A percentile compares a stretch with the other conserved stretches of the same genome.
These are phyloP conservation scores for Cryptoprocta ferox DNA, from an alignment of 2,797 vertebrate species.

Conservation along the genomic window DNA sequence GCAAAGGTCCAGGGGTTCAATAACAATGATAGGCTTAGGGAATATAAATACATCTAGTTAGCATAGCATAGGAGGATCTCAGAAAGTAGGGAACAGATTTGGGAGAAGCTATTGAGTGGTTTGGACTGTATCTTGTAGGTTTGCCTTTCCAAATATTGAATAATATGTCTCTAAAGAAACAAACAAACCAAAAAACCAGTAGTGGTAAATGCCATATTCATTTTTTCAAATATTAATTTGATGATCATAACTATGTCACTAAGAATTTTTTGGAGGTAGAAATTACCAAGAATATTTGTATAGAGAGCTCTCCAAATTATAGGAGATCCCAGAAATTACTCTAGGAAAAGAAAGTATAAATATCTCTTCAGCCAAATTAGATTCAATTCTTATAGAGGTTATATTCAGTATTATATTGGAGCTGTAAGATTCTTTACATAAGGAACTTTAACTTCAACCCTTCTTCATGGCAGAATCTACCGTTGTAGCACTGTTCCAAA, in stretches of 20 bases:
- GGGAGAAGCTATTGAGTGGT: neutral
- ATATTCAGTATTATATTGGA: neutral
- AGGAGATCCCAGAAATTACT: neutral
- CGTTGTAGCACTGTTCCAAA: constrained; percentile 1
- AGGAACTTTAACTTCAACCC: constrained; percentile 34
- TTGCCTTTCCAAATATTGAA: neutral
- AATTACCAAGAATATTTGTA: neutral
- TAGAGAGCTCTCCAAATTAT: neutral
- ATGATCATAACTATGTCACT: neutral
- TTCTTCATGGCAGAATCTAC: constrained; percentile 37
- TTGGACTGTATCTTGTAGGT: neutral
- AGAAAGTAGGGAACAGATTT: neutral
- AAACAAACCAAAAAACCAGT: neutral
- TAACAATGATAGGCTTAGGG: neutral
- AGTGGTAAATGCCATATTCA: neutral
- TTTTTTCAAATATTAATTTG: neutral
- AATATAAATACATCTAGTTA: neutral
- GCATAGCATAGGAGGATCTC: neutral
- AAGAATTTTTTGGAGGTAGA: neutral
- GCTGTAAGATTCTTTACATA: neutral
- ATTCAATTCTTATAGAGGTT: neutral
- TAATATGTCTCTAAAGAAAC: neutral
- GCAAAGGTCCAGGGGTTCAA: neutral
- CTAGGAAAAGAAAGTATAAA: neutral
- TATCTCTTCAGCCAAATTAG: constrained; percentile 24